Base-by-base conservation (phyloP, 2,888 invertebrate species). In the Crematogaster levior region DNA sequence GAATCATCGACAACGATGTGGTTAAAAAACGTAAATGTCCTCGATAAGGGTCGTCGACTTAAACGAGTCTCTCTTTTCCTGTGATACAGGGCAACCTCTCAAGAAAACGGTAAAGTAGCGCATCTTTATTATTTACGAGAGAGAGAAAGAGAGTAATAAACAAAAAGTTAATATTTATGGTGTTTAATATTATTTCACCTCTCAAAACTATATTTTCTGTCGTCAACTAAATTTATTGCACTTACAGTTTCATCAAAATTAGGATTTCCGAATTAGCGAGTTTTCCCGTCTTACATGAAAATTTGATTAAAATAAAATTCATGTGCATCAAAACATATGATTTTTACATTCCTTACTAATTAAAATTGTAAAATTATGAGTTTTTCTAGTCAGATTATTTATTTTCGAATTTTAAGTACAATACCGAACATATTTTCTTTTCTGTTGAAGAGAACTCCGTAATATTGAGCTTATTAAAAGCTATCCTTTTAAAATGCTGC, bases 1-100 rank as follows among this genome's bases (percentile, higher is more conserved):
- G 77, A 77, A 70, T 70, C 77, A 70, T 75, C 77, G 56, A 30
- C 70, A 56, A 70, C 68, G 53, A 37, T 56, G 77, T 77, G 77
- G 70, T 77, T 77, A 77, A 77, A 77, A 77, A 77, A 77, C 70
- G 77, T 68, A 30, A 51, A 30, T 77, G 77, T 77, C 70, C 77
- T 66, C 77, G 77, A 70, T 77, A 77, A 77, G 34, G 77, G 77
- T 21, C 68, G 56, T 77, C 77, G 77, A 56, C 77, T 77, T 56
- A 18, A n/a, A 40, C 53, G 30, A 66, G 15, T 65, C n/a, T 68
- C n/a, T 48, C 4, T 53, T 27, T 53, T 27, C 7, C 58, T 27
- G 10, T 56, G 43, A 68, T 37, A 53, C 24, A 75, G 75, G n/a
- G 51, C 70, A 34, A 10, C n/a, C 43, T 56, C 43, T 77, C 70